Evolutionary conservation across 2,888 invertebrate genomes (phyloP).

Genomic region (Pseudanteris insignis): DNA sequence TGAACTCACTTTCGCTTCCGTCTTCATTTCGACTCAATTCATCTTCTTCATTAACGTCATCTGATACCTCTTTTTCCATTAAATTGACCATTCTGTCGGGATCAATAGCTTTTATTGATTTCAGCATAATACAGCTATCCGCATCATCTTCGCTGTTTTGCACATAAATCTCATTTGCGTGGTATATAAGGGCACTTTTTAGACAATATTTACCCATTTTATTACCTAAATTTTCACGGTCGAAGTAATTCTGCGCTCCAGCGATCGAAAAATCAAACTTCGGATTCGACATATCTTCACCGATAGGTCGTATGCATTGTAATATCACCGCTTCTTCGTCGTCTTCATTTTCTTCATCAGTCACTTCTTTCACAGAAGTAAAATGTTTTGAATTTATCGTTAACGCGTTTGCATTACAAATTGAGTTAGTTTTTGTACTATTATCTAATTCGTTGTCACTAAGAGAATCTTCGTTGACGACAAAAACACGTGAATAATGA

Average conservation of each 20-base stretch:
- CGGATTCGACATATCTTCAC: too few relatives aligned
- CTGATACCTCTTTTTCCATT: constrained; percentile 1
- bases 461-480: constrained; percentile 64
- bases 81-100: constrained; percentile 53
- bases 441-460: constrained; percentile 62
- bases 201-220: constrained; percentile 33
- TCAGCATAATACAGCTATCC: constrained; percentile 57
- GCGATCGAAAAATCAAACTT: too few relatives aligned
- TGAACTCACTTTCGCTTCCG: constrained; percentile 17
- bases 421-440: too few relatives aligned
- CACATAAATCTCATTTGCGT: constrained; percentile 58
- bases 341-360: too few relatives aligned
- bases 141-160: constrained; percentile 58
- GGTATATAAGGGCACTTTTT: constrained; percentile 30
- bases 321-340: constrained; percentile 58
- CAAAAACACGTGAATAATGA: constrained; percentile 64
- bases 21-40: constrained; percentile 1
- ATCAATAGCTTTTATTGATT: constrained; percentile 58
- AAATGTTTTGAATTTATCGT: too few relatives aligned
- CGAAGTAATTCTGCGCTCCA: too few relatives aligned
- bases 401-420: too few relatives aligned
- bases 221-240: too few relatives aligned
- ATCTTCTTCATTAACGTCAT: not conserved
- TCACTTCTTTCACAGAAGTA: too few relatives aligned
- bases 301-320: constrained; percentile 54